Percentiles rank a stretch among this genome's conserved stretches.
These are phyloP conservation scores for Benitochromis conjunctus DNA, from an alignment of 2,113 vertebrate species.

Conservation along the genomic window DNA sequence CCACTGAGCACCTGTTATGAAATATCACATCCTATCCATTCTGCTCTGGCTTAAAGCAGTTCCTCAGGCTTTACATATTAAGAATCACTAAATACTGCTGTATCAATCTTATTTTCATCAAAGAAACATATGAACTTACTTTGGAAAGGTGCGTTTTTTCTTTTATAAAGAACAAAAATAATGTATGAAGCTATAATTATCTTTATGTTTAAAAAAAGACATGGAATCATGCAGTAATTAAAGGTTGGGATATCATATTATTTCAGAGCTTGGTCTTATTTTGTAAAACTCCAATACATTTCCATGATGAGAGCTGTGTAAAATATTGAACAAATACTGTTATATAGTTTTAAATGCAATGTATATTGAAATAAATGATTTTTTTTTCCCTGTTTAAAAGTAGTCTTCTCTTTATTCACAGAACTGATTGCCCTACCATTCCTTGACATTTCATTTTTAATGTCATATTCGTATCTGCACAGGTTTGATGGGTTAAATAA, in stretches of 20 bases:
- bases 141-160: slow-evolving; percentile 62
- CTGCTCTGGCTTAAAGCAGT: slow-evolving; percentile 57
- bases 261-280: slow-evolving; percentile 90
- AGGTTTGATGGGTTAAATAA: not conserved
- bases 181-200: slow-evolving; percentile 68
- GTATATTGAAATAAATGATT: slow-evolving; percentile 78
- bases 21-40: slow-evolving; percentile 21
- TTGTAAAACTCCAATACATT: slow-evolving; percentile 86
- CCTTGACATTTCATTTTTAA: not conserved
- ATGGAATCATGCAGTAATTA: slow-evolving; percentile 74
- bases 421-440: not conserved
- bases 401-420: not conserved
- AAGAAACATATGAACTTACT: slow-evolving; percentile 56
- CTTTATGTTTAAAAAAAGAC: slow-evolving; percentile 62
- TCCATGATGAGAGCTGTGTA: slow-evolving; percentile 80
- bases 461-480: not conserved
- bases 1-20: not conserved
- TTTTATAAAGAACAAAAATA: slow-evolving; percentile 83
- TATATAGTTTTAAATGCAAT: slow-evolving; percentile 81
- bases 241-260: slow-evolving; percentile 72
- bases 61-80: slow-evolving; percentile 89
- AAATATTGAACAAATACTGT: slow-evolving; percentile 79
- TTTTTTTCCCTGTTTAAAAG: slow-evolving; percentile 68
- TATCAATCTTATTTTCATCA: slow-evolving; percentile 75
- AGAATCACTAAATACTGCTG: slow-evolving; percentile 59